These are phyloP conservation scores for Rutilus rutilus DNA, from an alignment of 2,113 vertebrate genomes.

Conservation along the genomic window DNA sequence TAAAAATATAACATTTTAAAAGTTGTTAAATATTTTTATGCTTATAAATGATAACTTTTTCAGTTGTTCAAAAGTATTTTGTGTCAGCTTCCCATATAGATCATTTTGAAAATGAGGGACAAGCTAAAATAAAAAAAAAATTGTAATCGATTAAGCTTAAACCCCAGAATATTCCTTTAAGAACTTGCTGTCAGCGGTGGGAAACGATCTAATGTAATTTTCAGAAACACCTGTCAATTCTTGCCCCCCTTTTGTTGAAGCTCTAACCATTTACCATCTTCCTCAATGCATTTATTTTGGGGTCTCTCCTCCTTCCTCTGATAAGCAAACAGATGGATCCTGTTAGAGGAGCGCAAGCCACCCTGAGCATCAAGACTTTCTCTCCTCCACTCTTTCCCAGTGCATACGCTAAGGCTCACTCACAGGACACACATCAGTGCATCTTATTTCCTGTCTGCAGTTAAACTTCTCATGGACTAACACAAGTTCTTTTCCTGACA, in stretches of 20 bases:
- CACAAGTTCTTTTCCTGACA: conserved; percentile 75
- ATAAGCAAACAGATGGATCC: conserved; percentile 65
- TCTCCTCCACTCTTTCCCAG: conserved; percentile 39
- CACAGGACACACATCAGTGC: conserved; percentile 40
- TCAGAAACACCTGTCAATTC: conserved; percentile 22
- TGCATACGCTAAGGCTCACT: conserved; percentile 40
- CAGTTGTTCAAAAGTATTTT: background rate
- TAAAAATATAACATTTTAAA: background rate
- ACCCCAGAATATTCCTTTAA: background rate
- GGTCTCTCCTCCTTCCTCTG: conserved; percentile 52
- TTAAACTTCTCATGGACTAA: conserved; percentile 63
- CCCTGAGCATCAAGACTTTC: conserved; percentile 43
- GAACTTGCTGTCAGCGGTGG: background rate
- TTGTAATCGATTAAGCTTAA: background rate
- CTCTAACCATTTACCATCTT: conserved; percentile 47
- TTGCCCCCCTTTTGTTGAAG: conserved; percentile 49
- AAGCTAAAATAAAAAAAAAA: background rate
- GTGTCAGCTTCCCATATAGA: background rate
- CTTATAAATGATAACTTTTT: background rate
- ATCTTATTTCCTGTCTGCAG: conserved; percentile 68
- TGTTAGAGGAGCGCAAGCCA: conserved; percentile 46
- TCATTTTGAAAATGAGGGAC: background rate
- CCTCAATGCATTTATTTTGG: conserved; percentile 55
- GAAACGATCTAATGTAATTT: conserved; percentile 32
- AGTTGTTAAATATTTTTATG: background rate